Conservation (phyloP, 2,113 vertebrate genomes). For the Phyllopteryx taeniolatus region DNA sequence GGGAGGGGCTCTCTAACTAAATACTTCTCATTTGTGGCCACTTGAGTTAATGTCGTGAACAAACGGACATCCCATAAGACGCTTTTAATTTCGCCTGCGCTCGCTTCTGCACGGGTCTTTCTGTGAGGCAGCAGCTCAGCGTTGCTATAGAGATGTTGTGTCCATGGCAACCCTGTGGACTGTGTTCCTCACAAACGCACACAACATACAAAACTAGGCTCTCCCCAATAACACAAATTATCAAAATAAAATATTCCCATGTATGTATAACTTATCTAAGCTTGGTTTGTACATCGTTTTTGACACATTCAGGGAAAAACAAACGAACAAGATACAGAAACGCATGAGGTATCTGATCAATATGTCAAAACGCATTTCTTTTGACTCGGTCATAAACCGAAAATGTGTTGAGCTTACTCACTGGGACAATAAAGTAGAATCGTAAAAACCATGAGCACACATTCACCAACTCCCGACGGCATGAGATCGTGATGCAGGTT, state of each 20-base stretch:
- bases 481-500: background rate
- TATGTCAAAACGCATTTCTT: background rate
- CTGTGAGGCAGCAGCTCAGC: constrained; percentile 28
- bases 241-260: background rate
- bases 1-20: constrained; percentile 9
- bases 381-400: background rate
- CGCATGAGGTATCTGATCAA: background rate
- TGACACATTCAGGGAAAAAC: constrained; percentile 24
- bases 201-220: constrained; percentile 3
- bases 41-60: constrained; percentile 9
- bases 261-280: background rate
- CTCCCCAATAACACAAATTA: constrained; percentile 2
- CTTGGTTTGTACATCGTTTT: background rate
- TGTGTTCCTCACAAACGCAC: constrained; percentile 16
- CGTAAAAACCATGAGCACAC: background rate
- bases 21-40: constrained; percentile 33
- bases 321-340: constrained; percentile 9
- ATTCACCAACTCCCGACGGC: background rate
- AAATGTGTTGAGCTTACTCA: background rate
- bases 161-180: constrained; percentile 62
- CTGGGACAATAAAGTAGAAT: background rate
- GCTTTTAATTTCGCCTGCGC: constrained; percentile 29
- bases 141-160: constrained; percentile 68
- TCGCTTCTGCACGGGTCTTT: constrained; percentile 35
- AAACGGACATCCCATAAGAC: constrained; percentile 22